Percentiles rank a stretch among this genome's conserved stretches.
These are phyloP conservation scores for Spinus olivaceus DNA, from an alignment of 2,797 vertebrate species.

Conservation along the genomic window DNA sequence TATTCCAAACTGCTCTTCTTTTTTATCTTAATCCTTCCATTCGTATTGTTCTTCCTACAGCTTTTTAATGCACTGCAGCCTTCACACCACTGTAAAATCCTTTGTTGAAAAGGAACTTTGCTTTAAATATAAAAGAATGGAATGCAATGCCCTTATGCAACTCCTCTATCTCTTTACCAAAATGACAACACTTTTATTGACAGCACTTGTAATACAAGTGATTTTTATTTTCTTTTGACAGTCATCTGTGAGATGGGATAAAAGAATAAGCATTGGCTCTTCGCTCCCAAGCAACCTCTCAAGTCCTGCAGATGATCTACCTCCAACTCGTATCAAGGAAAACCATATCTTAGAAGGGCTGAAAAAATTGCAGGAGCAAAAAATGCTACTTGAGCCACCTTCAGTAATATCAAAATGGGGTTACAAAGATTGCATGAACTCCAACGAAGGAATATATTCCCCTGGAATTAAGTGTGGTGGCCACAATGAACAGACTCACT, in stretches of 20 bases:
- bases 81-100: not conserved
- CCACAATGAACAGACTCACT: slow-evolving; percentile 71
- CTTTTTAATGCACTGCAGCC: not conserved
- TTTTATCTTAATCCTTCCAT: slow-evolving; percentile 34
- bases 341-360: slow-evolving; percentile 89
- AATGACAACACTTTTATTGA: not conserved
- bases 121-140: slow-evolving; percentile 10
- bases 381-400: slow-evolving; percentile 77
- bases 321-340: slow-evolving; percentile 85
- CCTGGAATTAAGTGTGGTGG: slow-evolving; percentile 83
- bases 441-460: slow-evolving; percentile 95
- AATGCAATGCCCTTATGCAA: not conserved
- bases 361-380: slow-evolving; percentile 85
- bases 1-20: not conserved
- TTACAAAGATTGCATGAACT: slow-evolving; percentile 94
- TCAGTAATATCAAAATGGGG: slow-evolving; percentile 85
- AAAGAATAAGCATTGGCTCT: slow-evolving; percentile 86
- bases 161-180: not conserved
- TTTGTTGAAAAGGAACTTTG: not conserved
- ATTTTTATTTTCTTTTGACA: slow-evolving; percentile 57
- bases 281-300: slow-evolving; percentile 86
- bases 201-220: not conserved
- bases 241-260: slow-evolving; percentile 87
- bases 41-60: not conserved
- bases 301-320: slow-evolving; percentile 82